Evolutionary conservation across 2,797 vertebrate species (phyloP).

Genomic region (Phrynocephalus guinanensis): DNA sequence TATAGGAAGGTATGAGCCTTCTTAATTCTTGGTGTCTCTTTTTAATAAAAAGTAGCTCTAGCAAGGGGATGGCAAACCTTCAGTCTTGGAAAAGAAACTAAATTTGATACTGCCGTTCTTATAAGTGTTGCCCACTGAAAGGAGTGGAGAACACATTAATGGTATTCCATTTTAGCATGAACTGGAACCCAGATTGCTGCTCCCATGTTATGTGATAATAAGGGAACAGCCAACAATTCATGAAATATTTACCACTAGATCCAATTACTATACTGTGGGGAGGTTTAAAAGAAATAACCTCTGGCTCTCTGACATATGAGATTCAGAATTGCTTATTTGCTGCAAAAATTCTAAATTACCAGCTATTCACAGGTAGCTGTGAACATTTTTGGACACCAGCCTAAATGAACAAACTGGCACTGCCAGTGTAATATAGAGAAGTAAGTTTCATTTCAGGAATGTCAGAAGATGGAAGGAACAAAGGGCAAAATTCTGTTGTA

Average conservation of each 20-base stretch:
- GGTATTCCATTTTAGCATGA: conserved; percentile 7
- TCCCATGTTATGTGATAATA: conserved; percentile 5
- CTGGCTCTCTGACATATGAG: conserved; percentile 16
- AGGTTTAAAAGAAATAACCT: conserved; percentile 36
- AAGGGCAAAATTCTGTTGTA: not conserved
- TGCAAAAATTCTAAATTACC: conserved; percentile 21
- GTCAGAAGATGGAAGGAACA: not conserved
- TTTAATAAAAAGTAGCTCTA: not conserved
- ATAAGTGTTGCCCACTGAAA: not conserved
- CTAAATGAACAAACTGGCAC: conserved; percentile 14
- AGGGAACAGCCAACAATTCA: conserved; percentile 32
- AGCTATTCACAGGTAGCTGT: not conserved
- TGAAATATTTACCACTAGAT: conserved; percentile 29
- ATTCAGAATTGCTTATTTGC: conserved; percentile 14
- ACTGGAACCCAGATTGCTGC: not conserved
- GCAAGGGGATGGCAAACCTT: not conserved
- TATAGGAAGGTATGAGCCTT: not conserved
- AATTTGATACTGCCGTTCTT: not conserved
- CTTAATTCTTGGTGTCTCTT: not conserved
- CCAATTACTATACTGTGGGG: conserved; percentile 24
- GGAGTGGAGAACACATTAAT: not conserved
- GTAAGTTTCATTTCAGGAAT: not conserved
- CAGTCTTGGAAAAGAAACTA: not conserved
- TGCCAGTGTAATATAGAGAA: not conserved
- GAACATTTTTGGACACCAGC: not conserved